Conservation (phyloP, 2,797 vertebrate genomes). For the Schizothorax lantsangensis region DNA sequence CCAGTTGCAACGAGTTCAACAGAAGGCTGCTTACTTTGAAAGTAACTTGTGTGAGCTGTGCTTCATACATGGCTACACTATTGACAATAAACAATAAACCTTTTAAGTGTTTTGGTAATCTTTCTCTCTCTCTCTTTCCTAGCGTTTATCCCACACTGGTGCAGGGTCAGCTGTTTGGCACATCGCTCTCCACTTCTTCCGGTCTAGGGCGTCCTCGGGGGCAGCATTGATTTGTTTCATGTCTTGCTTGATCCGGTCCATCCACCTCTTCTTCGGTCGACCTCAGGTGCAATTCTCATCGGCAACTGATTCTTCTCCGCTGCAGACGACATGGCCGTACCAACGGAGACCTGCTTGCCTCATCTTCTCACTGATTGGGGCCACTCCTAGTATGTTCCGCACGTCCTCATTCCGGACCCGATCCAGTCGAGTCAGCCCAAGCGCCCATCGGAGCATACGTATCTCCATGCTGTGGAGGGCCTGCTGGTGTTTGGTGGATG, state of each 20-base stretch:
- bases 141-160: neutral
- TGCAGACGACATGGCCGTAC: neutral
- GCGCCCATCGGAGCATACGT: neutral
- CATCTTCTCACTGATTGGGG: neutral
- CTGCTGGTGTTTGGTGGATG: neutral
- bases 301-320: neutral
- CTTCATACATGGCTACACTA: neutral
- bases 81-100: too few relatives aligned
- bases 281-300: neutral
- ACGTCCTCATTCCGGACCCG: neutral
- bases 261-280: neutral
- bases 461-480: neutral
- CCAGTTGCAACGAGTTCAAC: neutral
- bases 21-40: neutral
- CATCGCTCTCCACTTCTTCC: neutral
- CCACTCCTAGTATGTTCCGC: neutral
- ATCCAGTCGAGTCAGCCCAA: neutral
- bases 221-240: neutral
- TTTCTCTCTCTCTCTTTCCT: neutral
- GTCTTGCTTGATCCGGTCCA: neutral
- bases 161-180: neutral
- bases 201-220: neutral
- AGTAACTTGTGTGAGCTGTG: neutral
- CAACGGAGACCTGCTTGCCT: neutral
- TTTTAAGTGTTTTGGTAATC: too few relatives aligned